Evolutionary conservation across 2,797 vertebrate species (phyloP).

Genomic region (Poecilia gillii): DNA sequence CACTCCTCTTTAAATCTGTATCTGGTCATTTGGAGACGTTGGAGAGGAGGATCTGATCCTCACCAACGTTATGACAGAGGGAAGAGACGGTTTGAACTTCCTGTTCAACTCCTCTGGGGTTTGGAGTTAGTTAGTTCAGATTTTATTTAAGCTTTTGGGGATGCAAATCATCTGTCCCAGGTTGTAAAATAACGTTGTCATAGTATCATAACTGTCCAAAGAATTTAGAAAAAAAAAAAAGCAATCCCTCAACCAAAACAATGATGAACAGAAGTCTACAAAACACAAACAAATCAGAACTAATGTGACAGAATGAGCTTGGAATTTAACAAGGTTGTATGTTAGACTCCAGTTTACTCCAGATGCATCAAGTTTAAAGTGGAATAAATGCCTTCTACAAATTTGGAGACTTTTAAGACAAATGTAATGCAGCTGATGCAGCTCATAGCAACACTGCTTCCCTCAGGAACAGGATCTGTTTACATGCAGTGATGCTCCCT

Average conservation of each 20-base stretch:
- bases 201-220: not conserved
- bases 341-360: not conserved
- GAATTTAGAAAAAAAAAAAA: not conserved
- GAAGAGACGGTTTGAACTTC: not conserved
- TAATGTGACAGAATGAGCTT: not conserved
- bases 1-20: too few relatives aligned
- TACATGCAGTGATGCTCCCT: not conserved
- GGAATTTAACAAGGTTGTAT: not conserved
- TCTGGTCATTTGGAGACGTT: not conserved
- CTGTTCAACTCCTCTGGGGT: not conserved
- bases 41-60: not conserved
- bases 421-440: not conserved
- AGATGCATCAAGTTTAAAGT: not conserved
- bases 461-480: not conserved
- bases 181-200: not conserved
- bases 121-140: not conserved
- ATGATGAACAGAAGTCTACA: not conserved
- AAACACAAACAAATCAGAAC: not conserved
- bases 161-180: not conserved
- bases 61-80: not conserved
- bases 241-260: not conserved
- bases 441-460: not conserved
- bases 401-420: not conserved
- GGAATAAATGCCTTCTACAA: not conserved
- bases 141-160: not conserved